Percentiles rank a stretch among this genome's conserved stretches.
Conservation (phyloP, 2,888 invertebrate genomes). For the Tridacna crocea region DNA sequence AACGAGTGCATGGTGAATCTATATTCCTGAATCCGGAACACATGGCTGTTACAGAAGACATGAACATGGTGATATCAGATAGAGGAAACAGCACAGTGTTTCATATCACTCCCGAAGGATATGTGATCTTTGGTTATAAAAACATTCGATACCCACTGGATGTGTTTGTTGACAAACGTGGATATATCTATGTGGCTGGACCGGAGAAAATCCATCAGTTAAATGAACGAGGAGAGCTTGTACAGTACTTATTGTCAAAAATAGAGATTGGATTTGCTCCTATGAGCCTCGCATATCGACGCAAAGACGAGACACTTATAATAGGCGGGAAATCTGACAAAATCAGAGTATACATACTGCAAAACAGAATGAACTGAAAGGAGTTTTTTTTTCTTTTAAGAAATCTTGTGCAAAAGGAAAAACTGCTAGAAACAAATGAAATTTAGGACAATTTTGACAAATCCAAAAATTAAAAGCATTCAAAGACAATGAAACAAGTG, state of each 20-base stretch:
- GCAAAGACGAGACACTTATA: constrained; percentile 47
- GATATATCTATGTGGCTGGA: constrained; percentile 52
- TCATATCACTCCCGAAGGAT: constrained; percentile 57
- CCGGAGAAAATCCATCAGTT: constrained; percentile 53
- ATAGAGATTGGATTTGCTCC: constrained; percentile 58
- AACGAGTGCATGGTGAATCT: constrained; percentile 53
- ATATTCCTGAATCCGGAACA: constrained; percentile 58
- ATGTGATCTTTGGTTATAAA: constrained; percentile 56
- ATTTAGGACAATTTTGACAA: too few relatives aligned
- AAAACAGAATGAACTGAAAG: neutral
- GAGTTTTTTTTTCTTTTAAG: neutral
- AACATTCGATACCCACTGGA: constrained; percentile 50
- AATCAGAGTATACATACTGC: constrained; percentile 42
- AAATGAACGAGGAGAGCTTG: constrained; percentile 53
- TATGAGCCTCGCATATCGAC: constrained; percentile 37
- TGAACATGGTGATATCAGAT: constrained; percentile 55
- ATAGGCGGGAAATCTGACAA: constrained; percentile 57
- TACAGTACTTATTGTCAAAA: constrained; percentile 48
- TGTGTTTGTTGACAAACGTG: constrained; percentile 51
- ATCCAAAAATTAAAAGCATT: too few relatives aligned
- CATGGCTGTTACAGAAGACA: constrained; percentile 49
- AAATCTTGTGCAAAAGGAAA: neutral
- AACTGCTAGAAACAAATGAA: neutral
- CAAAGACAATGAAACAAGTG: too few relatives aligned
- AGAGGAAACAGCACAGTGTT: constrained; percentile 54